These are phyloP conservation scores for Meiosimyza platycephala DNA, from an alignment of 2,888 invertebrate species.

Conservation along the genomic window DNA sequence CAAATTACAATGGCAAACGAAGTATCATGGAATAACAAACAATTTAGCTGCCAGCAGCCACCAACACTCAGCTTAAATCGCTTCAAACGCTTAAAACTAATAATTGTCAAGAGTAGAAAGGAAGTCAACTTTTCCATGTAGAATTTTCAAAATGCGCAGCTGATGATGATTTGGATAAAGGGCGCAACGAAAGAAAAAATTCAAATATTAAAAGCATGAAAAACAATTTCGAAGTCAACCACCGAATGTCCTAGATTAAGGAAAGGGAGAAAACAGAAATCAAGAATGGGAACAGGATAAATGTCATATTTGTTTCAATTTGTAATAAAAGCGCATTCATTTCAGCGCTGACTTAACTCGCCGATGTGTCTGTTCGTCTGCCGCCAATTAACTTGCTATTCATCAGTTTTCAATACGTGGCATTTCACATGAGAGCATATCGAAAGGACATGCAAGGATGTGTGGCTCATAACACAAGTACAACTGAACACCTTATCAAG, in stretches of 20 bases:
- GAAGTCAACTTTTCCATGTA: not conserved
- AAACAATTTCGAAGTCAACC: slow-evolving; percentile 20
- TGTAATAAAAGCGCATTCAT: slow-evolving; percentile 40
- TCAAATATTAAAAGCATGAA: slow-evolving; percentile 10
- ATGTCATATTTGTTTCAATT: slow-evolving; percentile 50
- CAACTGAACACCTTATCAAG: slow-evolving; percentile 18
- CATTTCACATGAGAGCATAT: slow-evolving; percentile 45
- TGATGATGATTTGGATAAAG: slow-evolving; percentile 5
- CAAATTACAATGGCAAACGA: slow-evolving; percentile 29
- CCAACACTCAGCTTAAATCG: not conserved
- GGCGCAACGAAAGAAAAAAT: not conserved
- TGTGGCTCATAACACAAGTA: not conserved
- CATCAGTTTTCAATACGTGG: slow-evolving; percentile 52
- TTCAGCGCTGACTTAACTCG: not conserved
- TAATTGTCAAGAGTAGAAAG: slow-evolving; percentile 16
- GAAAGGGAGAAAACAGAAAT: not conserved
- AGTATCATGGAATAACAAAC: slow-evolving; percentile 17
- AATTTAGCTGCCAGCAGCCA: slow-evolving; percentile 18
- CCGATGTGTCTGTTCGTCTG: slow-evolving; percentile 37
- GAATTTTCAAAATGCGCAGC: not conserved
- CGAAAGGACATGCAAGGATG: slow-evolving; percentile 19
- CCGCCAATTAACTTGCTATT: slow-evolving; percentile 66
- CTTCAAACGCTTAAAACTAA: slow-evolving; percentile 13
- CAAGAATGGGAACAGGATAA: slow-evolving; percentile 45
- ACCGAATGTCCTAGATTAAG: not conserved